Evolutionary conservation across 2,113 vertebrate species (phyloP).

Genomic region (Strigops habroptila): DNA sequence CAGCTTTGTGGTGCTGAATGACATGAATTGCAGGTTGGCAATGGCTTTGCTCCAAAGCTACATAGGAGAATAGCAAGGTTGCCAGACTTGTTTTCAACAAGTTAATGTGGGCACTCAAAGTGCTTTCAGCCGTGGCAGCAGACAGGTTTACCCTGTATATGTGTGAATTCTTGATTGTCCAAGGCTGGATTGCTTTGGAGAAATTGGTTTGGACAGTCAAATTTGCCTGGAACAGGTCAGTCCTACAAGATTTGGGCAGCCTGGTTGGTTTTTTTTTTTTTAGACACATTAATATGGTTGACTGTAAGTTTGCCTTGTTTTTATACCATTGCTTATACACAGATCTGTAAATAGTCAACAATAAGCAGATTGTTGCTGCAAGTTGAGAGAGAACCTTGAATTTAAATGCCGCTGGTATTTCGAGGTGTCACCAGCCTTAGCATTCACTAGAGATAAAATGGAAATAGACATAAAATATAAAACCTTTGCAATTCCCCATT

Average conservation of each 20-base stretch:
- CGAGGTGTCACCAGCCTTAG: neutral
- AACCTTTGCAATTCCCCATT: neutral
- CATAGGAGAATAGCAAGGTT: neutral
- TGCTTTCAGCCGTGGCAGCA: neutral
- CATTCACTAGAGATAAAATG: neutral
- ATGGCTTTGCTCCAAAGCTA: neutral
- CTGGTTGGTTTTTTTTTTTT: neutral
- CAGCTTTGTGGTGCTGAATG: neutral
- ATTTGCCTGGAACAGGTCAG: neutral
- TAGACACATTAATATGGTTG: neutral
- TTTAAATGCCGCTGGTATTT: neutral
- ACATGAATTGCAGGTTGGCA: neutral
- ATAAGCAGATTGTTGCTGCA: neutral
- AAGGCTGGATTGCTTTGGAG: neutral
- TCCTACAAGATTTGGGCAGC: neutral
- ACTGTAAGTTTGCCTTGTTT: neutral
- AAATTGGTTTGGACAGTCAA: neutral
- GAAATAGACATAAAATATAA: neutral
- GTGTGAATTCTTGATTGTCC: neutral
- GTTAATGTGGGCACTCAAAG: neutral
- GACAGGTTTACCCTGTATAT: neutral
- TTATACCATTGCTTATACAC: neutral
- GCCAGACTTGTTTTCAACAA: neutral
- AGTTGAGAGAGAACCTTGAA: neutral
- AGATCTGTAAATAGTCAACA: neutral